phyloP scores from a whole-genome alignment of 2,888 invertebrate species.

The Mesochorus sp. region DNA sequence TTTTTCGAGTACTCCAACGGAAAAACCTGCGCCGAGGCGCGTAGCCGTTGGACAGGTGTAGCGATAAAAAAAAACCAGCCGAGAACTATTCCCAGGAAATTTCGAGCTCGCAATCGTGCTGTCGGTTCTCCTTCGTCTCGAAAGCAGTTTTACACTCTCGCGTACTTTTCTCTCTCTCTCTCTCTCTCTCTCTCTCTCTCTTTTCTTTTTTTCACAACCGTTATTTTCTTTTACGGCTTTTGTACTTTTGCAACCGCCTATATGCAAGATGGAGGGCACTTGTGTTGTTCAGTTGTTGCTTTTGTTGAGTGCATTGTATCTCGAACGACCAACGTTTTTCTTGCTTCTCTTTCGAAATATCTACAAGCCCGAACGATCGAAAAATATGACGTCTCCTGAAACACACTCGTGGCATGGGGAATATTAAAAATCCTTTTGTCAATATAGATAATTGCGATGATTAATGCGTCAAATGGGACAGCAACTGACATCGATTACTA shows the following conservation, averaged over 20 bases:
- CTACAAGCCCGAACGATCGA: too few species aligned
- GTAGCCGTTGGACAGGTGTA: slow-evolving; percentile 45
- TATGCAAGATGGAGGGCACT: neutral
- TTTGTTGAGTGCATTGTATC: too few species aligned
- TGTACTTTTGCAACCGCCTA: neutral
- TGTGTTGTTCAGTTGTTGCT: too few species aligned
- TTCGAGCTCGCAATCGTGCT: slow-evolving; percentile 13
- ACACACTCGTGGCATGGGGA: too few species aligned
- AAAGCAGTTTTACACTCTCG: neutral
- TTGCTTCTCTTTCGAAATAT: too few species aligned
- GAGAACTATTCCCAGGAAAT: slow-evolving; percentile 38
- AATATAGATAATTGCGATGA: slow-evolving; percentile 34
- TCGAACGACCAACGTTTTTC: too few species aligned
- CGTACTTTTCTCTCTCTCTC: neutral
- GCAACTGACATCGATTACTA: slow-evolving; percentile 1
- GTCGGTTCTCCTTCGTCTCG: neutral
- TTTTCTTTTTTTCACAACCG: neutral
- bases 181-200: neutral
- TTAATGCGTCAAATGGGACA: neutral
- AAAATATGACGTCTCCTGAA: too few species aligned
- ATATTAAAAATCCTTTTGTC: too few species aligned
- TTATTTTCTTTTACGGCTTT: slow-evolving; percentile 3
- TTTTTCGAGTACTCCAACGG: slow-evolving; percentile 4
- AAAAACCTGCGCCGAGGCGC: slow-evolving; percentile 7
- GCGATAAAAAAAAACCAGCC: slow-evolving; percentile 51